A percentile compares a stretch with the other conserved stretches of the same genome.
Evolutionary conservation across 2,888 invertebrate genomes (phyloP).

Genomic region (Dinocampus coccinellae): DNA sequence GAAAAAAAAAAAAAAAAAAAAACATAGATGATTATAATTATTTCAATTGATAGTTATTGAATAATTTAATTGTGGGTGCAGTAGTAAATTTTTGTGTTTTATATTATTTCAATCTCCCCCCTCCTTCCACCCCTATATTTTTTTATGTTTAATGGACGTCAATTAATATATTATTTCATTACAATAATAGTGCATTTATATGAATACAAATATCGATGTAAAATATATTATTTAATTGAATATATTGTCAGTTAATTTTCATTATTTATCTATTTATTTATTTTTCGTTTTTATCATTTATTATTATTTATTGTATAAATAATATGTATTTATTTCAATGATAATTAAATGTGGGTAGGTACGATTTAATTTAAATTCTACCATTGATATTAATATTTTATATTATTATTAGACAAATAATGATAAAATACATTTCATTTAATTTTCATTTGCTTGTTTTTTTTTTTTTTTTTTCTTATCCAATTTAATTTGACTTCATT

Average conservation of each 20-base stretch:
- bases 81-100: too few species aligned
- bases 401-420: background rate
- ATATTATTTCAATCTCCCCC: background rate
- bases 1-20: conserved; percentile 39
- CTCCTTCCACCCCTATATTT: too few species aligned
- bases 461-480: background rate
- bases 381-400: background rate
- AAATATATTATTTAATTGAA: background rate
- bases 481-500: background rate
- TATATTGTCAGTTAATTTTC: background rate
- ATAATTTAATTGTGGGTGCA: too few species aligned
- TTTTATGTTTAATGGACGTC: background rate
- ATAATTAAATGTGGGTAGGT: background rate
- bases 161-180: background rate
- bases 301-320: background rate
- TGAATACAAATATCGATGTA: background rate
- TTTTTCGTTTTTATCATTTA: background rate
- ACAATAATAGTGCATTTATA: background rate
- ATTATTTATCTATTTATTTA: background rate
- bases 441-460: too few species aligned
- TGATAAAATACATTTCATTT: background rate
- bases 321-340: background rate
- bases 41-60: background rate
- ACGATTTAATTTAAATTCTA: background rate
- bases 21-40: conserved; percentile 1